Base-by-base conservation (phyloP, 2,888 invertebrate genomes). In the Drosophila monieri region DNA sequence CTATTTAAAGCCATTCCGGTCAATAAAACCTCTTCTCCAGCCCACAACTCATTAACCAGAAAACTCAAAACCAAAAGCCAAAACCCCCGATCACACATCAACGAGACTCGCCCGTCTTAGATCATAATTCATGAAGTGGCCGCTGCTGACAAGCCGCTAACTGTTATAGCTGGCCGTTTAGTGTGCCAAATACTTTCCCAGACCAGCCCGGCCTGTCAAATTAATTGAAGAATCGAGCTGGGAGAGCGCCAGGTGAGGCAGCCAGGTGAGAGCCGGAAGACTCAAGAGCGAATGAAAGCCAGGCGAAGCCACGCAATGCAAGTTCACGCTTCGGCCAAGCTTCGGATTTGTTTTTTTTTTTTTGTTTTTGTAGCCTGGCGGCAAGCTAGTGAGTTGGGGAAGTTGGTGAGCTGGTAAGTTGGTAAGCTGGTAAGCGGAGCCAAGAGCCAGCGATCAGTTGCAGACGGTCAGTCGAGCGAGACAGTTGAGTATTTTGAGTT, bases 381-480 rank as follows among this genome's bases (percentile, higher is more conserved):
- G 39, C n/a, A 15, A 10, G 39, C 18, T 18, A 18, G 39, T 6
- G 5, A n/a, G n/a, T n/a, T 18, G 39, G 43, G 21, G 43, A 43
- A 21, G 43, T 43, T 12, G 21, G 43, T 12, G 6, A 18, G 60
- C 47, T 46, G 58, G 35, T 25, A 53, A 54, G 47, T 41, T 41
- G 55, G 54, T 32, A 47, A 88, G 89, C 77, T 90, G 90, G 90
- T 90, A 88, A 90, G 86, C 88, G 68, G 78, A 88, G 88, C 76
- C 69, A 73, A 53, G 72, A 76, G 76, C 71, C 72, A 78, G 59
- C 77, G 90, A 90, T 90, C 90, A 90, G 90, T 90, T 90, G 89
- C 85, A 89, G 89, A 88, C 88, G 86, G 81, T 88, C 76, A 88
- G 89, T 88, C 89, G 89, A 83, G 85, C 84, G 80, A 88, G 87